Evolutionary conservation across 2,113 vertebrate species (phyloP).

Genomic region (Junco hyemalis): DNA sequence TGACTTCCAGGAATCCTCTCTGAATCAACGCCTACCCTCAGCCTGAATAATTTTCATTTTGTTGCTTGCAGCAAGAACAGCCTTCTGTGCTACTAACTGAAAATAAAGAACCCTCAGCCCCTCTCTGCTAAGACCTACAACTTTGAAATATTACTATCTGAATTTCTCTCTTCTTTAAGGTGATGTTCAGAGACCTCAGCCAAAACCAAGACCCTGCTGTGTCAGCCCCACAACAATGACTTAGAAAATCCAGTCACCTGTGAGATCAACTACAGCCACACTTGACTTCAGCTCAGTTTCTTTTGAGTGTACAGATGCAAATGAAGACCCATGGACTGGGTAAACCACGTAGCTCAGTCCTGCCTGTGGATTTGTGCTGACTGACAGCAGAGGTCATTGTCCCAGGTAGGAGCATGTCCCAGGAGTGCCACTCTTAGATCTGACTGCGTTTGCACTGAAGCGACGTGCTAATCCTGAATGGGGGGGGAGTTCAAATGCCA

Average conservation of each 20-base stretch:
- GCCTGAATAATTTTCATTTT: not conserved
- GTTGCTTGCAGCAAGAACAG: not conserved
- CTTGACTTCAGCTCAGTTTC: not conserved
- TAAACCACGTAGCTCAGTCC: not conserved
- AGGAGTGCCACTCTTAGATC: not conserved
- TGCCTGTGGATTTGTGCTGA: not conserved
- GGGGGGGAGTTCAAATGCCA: not conserved
- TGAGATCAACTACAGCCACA: not conserved
- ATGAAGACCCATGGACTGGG: not conserved
- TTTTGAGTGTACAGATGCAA: not conserved
- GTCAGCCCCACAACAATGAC: not conserved
- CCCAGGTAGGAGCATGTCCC: accelerated
- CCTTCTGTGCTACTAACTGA: not conserved
- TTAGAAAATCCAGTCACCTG: not conserved
- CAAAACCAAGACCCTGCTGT: not conserved
- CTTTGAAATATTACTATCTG: not conserved
- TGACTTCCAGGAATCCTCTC: not conserved
- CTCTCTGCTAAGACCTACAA: not conserved
- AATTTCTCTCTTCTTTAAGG: not conserved
- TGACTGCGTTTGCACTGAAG: not conserved
- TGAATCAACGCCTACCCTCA: not conserved
- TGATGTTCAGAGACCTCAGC: not conserved
- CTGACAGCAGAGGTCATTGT: accelerated
- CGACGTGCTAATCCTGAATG: not conserved
- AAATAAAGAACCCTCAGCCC: not conserved